Evolutionary conservation across 2,797 vertebrate species (phyloP).

Genomic region (Peromyscus attwateri): DNA sequence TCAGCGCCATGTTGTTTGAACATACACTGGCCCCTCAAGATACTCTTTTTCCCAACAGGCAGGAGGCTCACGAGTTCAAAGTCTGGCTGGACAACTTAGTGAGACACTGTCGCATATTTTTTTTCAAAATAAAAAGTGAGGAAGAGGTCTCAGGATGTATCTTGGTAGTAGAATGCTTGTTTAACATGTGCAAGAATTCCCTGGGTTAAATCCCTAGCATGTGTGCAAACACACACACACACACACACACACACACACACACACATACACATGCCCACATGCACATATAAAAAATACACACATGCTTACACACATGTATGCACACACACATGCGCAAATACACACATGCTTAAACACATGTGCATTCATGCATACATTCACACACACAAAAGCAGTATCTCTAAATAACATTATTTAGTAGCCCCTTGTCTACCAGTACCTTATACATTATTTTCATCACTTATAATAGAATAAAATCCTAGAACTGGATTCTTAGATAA

Average conservation of each 20-base stretch:
- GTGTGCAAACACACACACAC: no score
- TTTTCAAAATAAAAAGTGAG: background rate
- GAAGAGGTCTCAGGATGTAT: background rate
- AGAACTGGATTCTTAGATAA: slow-evolving; percentile 31
- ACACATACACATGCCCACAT: background rate
- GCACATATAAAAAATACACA: background rate
- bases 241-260: background rate
- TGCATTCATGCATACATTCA: background rate
- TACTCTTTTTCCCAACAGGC: background rate
- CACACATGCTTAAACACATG: background rate
- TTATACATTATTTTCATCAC: slow-evolving; percentile 29
- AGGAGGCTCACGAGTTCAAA: background rate
- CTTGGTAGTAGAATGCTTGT: background rate
- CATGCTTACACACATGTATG: background rate
- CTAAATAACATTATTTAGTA: slow-evolving; percentile 33
- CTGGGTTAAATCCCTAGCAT: background rate
- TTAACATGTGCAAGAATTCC: background rate
- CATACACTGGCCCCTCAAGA: background rate
- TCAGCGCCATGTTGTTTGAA: background rate
- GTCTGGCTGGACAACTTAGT: background rate
- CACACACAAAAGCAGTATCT: background rate
- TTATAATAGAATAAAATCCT: slow-evolving; percentile 33
- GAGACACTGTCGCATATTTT: background rate
- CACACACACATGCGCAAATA: background rate
- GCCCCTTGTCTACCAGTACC: background rate